These are phyloP conservation scores for Coptotermes formosanus DNA, from an alignment of 1,140 invertebrate species.

Conservation along the genomic window DNA sequence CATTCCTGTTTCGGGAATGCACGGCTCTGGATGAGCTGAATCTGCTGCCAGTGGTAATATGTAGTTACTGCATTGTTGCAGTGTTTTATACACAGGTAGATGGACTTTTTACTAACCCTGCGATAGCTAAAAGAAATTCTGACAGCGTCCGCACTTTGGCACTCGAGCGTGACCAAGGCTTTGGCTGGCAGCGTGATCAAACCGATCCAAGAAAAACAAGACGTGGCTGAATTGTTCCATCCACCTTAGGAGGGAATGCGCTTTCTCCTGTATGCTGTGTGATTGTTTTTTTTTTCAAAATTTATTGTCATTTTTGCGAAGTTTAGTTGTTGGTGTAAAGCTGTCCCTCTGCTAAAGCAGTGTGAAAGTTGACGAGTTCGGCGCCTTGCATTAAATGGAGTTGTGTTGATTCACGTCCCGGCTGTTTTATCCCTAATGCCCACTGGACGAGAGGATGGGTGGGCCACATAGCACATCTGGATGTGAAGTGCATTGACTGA, in stretches of 20 bases:
- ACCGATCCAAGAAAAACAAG: neutral
- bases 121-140: conserved; percentile 7
- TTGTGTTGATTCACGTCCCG: too few species aligned
- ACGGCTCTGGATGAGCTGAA: neutral
- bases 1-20: neutral
- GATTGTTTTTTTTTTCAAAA: neutral
- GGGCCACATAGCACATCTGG: too few species aligned
- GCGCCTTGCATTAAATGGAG: too few species aligned
- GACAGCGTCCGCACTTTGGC: conserved; percentile 1
- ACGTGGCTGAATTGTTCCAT: neutral
- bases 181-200: neutral
- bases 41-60: neutral
- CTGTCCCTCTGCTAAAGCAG: too few species aligned
- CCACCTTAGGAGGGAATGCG: neutral
- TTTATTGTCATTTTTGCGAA: neutral
- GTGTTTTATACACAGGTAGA: neutral
- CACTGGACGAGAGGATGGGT: too few species aligned
- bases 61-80: neutral
- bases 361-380: too few species aligned
- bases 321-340: neutral
- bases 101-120: neutral
- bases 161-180: neutral
- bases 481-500: too few species aligned
- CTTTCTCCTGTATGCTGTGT: neutral
- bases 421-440: too few species aligned